phyloP scores from a whole-genome alignment of 92 coral and sea anemone species.

The Paramuricea clavata region DNA sequence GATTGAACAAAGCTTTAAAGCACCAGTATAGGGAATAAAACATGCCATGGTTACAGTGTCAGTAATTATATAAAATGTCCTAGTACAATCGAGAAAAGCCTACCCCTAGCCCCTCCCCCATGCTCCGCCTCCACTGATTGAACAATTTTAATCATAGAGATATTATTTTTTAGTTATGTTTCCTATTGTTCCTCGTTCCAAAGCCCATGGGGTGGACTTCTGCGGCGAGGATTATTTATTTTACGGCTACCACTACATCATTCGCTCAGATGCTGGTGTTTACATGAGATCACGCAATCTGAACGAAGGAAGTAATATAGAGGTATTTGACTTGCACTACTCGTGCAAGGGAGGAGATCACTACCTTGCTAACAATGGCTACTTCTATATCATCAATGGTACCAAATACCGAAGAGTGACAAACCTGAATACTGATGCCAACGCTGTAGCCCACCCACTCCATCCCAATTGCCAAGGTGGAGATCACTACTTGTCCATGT shows the following conservation, averaged over 20 bases:
- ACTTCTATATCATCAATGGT: slow-evolving; percentile 30
- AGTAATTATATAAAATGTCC: too few species aligned
- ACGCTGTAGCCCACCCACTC: slow-evolving; percentile 35
- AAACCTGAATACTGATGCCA: slow-evolving; percentile 20
- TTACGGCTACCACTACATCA: neutral
- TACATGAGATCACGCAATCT: slow-evolving; percentile 17
- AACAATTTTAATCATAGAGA: too few species aligned
- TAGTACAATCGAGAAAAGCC: too few species aligned
- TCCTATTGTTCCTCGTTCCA: neutral
- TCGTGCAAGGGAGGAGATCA: slow-evolving; percentile 35
- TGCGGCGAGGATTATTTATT: slow-evolving; percentile 18
- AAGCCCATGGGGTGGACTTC: slow-evolving; percentile 31
- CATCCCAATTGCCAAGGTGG: slow-evolving; percentile 45
- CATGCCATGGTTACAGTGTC: too few species aligned
- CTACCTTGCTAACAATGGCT: slow-evolving; percentile 12
- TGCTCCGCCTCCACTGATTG: too few species aligned
- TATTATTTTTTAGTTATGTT: neutral
- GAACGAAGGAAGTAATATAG: slow-evolving; percentile 1
- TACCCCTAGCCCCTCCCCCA: too few species aligned
- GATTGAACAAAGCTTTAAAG: too few species aligned
- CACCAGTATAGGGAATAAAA: too few species aligned
- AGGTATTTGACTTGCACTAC: neutral
- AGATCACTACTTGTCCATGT: slow-evolving; percentile 7
- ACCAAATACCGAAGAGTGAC: slow-evolving; percentile 29
- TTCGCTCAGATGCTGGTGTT: slow-evolving; percentile 42